Evolutionary conservation across 2,888 invertebrate species (phyloP).

Genomic region (Xylophagus ater): DNA sequence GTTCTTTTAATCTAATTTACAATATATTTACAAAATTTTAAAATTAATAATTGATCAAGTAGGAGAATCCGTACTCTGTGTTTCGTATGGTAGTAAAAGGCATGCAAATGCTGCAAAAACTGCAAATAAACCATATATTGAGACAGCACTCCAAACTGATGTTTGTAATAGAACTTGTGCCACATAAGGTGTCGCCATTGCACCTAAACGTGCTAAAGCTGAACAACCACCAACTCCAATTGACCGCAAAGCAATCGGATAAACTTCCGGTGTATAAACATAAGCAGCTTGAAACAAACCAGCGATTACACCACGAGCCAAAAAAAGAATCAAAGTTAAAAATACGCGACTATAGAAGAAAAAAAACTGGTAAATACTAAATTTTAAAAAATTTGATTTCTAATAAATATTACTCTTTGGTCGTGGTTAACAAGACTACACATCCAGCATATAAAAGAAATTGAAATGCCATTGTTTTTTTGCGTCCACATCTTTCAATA

Average conservation of each 20-base stretch:
- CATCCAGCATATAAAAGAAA: slow-evolving; percentile 73
- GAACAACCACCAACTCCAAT: slow-evolving; percentile 90
- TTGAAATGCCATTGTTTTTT: slow-evolving; percentile 88
- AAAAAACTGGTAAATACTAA: slow-evolving; percentile 14
- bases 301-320: slow-evolving; percentile 84
- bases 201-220: slow-evolving; percentile 81
- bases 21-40: not conserved
- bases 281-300: slow-evolving; percentile 93
- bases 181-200: slow-evolving; percentile 88
- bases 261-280: slow-evolving; percentile 92
- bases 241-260: slow-evolving; percentile 78
- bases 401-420: slow-evolving; percentile 47
- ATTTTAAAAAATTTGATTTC: not conserved
- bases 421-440: slow-evolving; percentile 62
- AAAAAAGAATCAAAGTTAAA: slow-evolving; percentile 71
- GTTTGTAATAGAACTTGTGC: slow-evolving; percentile 68
- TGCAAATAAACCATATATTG: slow-evolving; percentile 49
- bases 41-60: slow-evolving; percentile 3
- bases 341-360: slow-evolving; percentile 51
- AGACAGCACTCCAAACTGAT: slow-evolving; percentile 46
- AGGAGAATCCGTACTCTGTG: slow-evolving; percentile 38
- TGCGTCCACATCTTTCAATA: slow-evolving; percentile 81
- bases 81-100: slow-evolving; percentile 53
- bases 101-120: slow-evolving; percentile 49
- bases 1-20: too few species aligned